Percentiles rank a stretch among this genome's conserved stretches.
Conservation (phyloP, 2,888 invertebrate species). For the Ormyrus rosae region DNA sequence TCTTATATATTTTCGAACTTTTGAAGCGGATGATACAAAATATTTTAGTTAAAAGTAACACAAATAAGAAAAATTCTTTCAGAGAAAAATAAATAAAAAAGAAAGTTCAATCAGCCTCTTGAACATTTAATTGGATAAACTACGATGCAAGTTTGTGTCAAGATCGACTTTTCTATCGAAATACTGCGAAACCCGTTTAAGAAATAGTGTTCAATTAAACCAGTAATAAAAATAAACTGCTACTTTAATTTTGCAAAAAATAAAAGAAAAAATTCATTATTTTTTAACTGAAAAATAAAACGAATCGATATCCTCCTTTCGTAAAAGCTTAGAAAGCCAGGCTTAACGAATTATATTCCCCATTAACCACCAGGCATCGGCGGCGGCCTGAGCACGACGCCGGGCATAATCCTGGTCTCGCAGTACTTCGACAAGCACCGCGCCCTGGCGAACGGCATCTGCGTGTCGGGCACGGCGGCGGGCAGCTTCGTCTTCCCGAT, state of each 20-base stretch:
- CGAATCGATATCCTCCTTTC: neutral
- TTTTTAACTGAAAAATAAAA: conserved; percentile 10
- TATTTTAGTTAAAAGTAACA: no score
- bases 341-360: no score
- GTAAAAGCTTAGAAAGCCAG: neutral
- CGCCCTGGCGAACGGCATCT: conserved; percentile 87
- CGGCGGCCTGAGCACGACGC: conserved; percentile 87
- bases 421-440: conserved; percentile 88
- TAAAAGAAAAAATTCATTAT: neutral
- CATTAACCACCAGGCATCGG: conserved; percentile 80
- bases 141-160: neutral
- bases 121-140: no score
- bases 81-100: no score
- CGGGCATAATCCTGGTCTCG: conserved; percentile 88
- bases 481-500: conserved; percentile 88
- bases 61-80: no score
- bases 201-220: no score
- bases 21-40: no score
- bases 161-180: no score
- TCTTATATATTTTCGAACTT: no score
- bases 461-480: conserved; percentile 88
- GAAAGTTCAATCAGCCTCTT: no score
- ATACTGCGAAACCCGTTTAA: no score
- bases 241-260: neutral
- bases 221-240: no score